Evolutionary conservation across 2,888 invertebrate genomes (phyloP).

Genomic region (Nycteola revayana): DNA sequence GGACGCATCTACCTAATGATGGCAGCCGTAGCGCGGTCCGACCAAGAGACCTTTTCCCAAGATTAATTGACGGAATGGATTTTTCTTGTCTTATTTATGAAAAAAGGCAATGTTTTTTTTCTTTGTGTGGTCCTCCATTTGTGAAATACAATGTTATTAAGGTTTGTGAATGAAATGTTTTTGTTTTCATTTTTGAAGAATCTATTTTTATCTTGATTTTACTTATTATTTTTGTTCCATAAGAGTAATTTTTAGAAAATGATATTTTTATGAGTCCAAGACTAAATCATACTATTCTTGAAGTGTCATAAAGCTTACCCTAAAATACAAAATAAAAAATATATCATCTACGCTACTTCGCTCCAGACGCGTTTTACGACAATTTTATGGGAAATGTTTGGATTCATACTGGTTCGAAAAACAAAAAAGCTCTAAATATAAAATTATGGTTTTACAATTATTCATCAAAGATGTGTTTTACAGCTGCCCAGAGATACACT

Average conservation of each 20-base stretch:
- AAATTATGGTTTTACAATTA: slow-evolving; percentile 3
- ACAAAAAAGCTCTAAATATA: slow-evolving; percentile 1
- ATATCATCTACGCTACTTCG: not conserved
- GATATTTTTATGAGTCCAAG: too few relatives aligned
- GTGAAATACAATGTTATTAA: slow-evolving; percentile 8
- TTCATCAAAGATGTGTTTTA: slow-evolving; percentile 11
- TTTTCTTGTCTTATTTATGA: slow-evolving; percentile 29
- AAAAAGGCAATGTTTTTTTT: slow-evolving; percentile 11
- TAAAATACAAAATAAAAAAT: not conserved
- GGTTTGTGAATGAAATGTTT: slow-evolving; percentile 11
- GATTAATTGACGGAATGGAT: slow-evolving; percentile 34
- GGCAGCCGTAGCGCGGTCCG: slow-evolving; percentile 6
- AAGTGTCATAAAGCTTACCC: not conserved
- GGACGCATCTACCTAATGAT: slow-evolving; percentile 6
- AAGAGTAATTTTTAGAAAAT: too few relatives aligned
- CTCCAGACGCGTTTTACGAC: slow-evolving; percentile 1
- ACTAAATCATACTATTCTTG: too few relatives aligned
- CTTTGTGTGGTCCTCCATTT: slow-evolving; percentile 27
- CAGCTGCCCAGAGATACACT: not conserved
- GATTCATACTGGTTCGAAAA: not conserved
- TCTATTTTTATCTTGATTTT: too few relatives aligned
- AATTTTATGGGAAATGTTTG: slow-evolving; percentile 2
- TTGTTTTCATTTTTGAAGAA: slow-evolving; percentile 9
- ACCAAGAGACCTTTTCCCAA: slow-evolving; percentile 15
- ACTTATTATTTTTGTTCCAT: too few relatives aligned